These are phyloP conservation scores for Diuraphis noxia DNA, from an alignment of 1,140 invertebrate species.

Conservation along the genomic window DNA sequence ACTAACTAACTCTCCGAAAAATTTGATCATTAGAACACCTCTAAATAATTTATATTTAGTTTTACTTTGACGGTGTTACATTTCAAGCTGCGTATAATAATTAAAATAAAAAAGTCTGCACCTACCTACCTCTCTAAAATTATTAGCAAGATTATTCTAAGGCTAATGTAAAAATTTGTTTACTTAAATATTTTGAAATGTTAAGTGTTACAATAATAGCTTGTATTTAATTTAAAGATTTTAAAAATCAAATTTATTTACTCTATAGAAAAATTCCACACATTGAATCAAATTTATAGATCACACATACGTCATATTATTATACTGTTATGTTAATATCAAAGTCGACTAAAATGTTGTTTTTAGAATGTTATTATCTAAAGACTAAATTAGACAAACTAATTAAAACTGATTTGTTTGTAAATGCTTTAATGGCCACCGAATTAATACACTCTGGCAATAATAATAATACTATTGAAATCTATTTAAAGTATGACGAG, in stretches of 20 bases:
- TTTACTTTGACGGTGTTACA: not conserved
- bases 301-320: no score
- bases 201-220: not conserved
- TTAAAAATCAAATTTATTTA: not conserved
- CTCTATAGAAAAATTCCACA: not conserved
- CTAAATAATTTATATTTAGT: not conserved
- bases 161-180: no score
- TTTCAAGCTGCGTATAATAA: not conserved
- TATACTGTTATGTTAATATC: not conserved
- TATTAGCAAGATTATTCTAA: not conserved
- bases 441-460: not conserved
- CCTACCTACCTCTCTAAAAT: not conserved
- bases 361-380: not conserved
- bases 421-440: not conserved
- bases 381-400: conserved; percentile 1
- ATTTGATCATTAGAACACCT: not conserved
- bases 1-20: not conserved
- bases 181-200: not conserved
- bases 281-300: not conserved
- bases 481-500: not conserved
- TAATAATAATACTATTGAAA: not conserved
- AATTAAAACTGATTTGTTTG: not conserved
- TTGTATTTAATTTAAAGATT: not conserved
- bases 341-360: not conserved
- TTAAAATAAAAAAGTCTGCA: not conserved